Evolutionary conservation across 2,113 vertebrate species (phyloP).

Genomic region (Chionodraco myersi): DNA sequence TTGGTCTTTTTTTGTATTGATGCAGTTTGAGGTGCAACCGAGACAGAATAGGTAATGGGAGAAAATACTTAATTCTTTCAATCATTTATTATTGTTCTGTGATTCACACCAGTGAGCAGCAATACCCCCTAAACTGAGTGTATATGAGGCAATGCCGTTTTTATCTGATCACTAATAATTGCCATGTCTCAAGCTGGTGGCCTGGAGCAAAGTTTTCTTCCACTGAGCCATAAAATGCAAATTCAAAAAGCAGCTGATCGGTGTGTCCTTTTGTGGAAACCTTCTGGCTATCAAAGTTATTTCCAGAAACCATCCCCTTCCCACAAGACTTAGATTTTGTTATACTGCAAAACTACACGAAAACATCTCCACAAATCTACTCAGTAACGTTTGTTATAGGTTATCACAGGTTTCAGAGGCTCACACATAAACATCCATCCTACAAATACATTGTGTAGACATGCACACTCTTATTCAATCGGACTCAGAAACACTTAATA

Average conservation of each 20-base stretch:
- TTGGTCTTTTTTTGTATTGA: constrained; percentile 15
- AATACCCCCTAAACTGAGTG: constrained; percentile 16
- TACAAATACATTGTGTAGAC: not conserved
- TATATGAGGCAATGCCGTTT: constrained; percentile 5
- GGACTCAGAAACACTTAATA: not conserved
- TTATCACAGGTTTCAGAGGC: not conserved
- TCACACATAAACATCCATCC: not conserved
- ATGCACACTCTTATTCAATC: not conserved
- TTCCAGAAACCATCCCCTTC: not conserved
- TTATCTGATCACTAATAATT: constrained; percentile 44
- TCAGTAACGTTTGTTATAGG: not conserved
- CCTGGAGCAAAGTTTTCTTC: constrained; percentile 25
- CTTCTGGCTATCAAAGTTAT: not conserved
- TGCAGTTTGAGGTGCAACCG: not conserved
- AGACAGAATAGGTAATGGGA: not conserved
- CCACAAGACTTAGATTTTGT: not conserved
- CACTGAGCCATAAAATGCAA: constrained; percentile 34
- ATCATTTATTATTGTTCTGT: constrained; percentile 25
- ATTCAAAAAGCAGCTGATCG: constrained; percentile 40
- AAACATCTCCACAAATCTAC: not conserved
- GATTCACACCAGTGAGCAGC: constrained; percentile 30
- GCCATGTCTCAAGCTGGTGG: constrained; percentile 24
- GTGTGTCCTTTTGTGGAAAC: constrained; percentile 9
- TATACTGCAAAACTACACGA: not conserved
- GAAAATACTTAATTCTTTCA: constrained; percentile 10